Conservation (phyloP, 2,888 invertebrate species). For the Cordylochernes scorpioides region DNA sequence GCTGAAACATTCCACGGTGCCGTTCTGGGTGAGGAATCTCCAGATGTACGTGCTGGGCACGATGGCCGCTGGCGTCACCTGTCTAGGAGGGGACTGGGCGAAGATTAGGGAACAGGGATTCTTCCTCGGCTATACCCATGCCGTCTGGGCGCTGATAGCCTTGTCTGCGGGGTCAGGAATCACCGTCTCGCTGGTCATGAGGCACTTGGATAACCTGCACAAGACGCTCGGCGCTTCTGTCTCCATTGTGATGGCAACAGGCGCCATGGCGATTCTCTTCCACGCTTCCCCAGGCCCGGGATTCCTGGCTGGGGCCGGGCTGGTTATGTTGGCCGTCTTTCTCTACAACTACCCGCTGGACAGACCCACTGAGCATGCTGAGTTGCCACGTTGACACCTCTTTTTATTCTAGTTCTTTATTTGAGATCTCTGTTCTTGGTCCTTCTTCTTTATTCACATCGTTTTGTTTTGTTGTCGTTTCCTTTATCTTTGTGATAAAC, state of each 20-base stretch:
- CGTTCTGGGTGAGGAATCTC: constrained; percentile 21
- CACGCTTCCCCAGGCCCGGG: constrained; percentile 16
- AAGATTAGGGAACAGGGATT: constrained; percentile 17
- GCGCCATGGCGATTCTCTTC: constrained; percentile 16
- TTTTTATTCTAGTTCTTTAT: too few species aligned
- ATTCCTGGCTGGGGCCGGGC: constrained; percentile 18
- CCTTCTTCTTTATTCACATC: too few species aligned
- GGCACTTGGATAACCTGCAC: constrained; percentile 19
- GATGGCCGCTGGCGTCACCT: constrained; percentile 17
- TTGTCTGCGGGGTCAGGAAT: too few species aligned
- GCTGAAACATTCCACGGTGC: constrained; percentile 19
- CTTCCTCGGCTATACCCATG: constrained; percentile 18
- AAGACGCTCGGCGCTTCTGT: constrained; percentile 21
- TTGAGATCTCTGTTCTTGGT: too few species aligned
- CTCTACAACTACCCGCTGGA: too few species aligned
- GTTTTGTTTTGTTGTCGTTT: too few species aligned
- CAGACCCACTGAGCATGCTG: too few species aligned
- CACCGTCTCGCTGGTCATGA: constrained; percentile 21
- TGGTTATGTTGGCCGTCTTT: constrained; percentile 18
- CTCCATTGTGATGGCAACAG: constrained; percentile 18
- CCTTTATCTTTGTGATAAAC: too few species aligned
- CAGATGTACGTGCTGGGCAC: constrained; percentile 21
- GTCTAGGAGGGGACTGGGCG: constrained; percentile 15
- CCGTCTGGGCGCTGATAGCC: constrained; percentile 18
- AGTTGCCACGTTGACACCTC: too few species aligned